A percentile compares a stretch with the other conserved stretches of the same genome.
These are phyloP conservation scores for Hyla sarda DNA, from an alignment of 2,113 vertebrate genomes.

Conservation along the genomic window DNA sequence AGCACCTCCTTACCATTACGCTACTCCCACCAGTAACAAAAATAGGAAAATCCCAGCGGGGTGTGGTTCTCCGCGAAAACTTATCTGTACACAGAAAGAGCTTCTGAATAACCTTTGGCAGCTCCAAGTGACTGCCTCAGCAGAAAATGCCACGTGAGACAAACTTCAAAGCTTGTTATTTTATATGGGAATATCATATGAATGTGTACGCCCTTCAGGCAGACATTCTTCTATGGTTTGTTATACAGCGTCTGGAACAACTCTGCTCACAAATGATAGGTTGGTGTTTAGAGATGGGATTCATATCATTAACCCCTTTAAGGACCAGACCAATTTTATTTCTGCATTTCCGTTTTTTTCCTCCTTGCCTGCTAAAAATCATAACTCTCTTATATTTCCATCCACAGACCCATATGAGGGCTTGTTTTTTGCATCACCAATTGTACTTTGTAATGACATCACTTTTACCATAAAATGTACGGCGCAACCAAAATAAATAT, in stretches of 20 bases:
- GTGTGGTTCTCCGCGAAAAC: background rate
- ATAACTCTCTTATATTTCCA: too few species aligned
- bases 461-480: too few species aligned
- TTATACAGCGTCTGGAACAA: background rate
- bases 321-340: too few species aligned
- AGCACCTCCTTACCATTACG: background rate
- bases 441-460: too few species aligned
- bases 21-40: background rate
- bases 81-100: background rate
- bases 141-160: background rate
- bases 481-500: too few species aligned
- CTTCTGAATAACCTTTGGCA: conserved; percentile 20
- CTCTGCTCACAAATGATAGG: too few species aligned
- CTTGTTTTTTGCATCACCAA: too few species aligned
- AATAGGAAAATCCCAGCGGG: background rate
- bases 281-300: too few species aligned
- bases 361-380: too few species aligned
- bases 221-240: background rate
- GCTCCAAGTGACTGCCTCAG: conserved; percentile 18
- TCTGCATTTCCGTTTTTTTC: too few species aligned
- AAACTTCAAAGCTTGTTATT: conserved; percentile 22
- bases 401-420: too few species aligned
- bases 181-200: background rate
- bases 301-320: too few species aligned
- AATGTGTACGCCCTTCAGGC: conserved; percentile 6